A percentile compares a stretch with the other conserved stretches of the same genome.
Conservation (phyloP, 2,888 invertebrate species). For the Hetaerina titia region DNA sequence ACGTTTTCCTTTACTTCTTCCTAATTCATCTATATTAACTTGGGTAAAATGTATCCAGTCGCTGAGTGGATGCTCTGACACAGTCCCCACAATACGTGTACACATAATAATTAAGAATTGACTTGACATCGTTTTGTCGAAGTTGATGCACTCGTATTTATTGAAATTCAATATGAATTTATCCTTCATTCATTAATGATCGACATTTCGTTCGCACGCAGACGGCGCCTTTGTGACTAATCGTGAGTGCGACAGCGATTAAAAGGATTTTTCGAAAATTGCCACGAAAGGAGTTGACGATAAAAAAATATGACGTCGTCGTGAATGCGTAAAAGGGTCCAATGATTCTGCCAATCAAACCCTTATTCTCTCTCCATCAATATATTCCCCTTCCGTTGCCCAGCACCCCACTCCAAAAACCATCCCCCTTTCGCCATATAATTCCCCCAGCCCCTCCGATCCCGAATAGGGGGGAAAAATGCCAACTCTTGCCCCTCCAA, state of each 20-base stretch:
- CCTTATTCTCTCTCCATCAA: conserved; percentile 22
- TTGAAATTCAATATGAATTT: background rate
- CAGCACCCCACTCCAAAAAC: background rate
- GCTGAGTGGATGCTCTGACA: too few species aligned
- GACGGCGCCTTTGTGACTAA: background rate
- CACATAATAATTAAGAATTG: too few species aligned
- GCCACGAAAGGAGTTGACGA: background rate
- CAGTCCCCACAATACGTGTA: too few species aligned
- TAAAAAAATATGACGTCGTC: background rate
- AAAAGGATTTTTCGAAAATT: background rate
- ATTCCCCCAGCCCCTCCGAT: background rate
- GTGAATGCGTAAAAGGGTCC: conserved; percentile 16
- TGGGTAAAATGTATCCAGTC: too few species aligned
- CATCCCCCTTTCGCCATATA: background rate
- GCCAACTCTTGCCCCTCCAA: background rate
- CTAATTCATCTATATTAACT: too few species aligned
- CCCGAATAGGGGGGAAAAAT: too few species aligned
- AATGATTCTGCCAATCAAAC: conserved; percentile 48
- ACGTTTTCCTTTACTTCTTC: too few species aligned
- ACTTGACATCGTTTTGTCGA: too few species aligned
- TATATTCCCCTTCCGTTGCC: background rate
- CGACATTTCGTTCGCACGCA: background rate
- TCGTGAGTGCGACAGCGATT: background rate
- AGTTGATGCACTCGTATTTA: background rate
- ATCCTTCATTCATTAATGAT: background rate